These are phyloP conservation scores for Cordilura impudica DNA, from an alignment of 2,888 invertebrate genomes.

Conservation along the genomic window DNA sequence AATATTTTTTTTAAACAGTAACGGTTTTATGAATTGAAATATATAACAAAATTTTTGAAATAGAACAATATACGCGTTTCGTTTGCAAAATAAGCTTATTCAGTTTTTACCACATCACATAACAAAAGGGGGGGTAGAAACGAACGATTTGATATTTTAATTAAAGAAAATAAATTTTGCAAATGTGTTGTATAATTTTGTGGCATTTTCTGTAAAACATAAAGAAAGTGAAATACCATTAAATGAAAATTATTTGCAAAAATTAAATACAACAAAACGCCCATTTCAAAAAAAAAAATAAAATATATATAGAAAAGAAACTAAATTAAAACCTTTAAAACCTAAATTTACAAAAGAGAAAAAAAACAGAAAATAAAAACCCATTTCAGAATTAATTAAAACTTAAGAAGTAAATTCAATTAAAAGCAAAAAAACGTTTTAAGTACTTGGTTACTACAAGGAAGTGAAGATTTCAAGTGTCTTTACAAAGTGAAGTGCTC, in stretches of 20 bases:
- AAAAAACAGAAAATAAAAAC: conserved; percentile 33
- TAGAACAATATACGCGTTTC: conserved; percentile 33
- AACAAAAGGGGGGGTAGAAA: conserved; percentile 40
- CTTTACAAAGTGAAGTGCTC: conserved; percentile 27
- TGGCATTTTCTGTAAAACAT: conserved; percentile 59
- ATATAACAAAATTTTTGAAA: conserved; percentile 3
- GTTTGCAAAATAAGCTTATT: conserved; percentile 65
- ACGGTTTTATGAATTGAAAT: conserved; percentile 31
- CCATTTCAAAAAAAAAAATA: conserved; percentile 25
- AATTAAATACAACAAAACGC: conserved; percentile 23
- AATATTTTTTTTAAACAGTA: conserved; percentile 25
- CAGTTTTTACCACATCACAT: conserved; percentile 51
- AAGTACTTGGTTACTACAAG: conserved; percentile 24
- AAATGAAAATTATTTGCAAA: conserved; percentile 37
- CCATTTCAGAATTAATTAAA: conserved; percentile 15
- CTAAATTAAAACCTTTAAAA: conserved; percentile 46
- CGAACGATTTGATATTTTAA: conserved; percentile 65
- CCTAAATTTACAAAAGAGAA: conserved; percentile 4
- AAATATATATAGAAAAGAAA: conserved; percentile 31
- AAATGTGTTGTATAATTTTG: conserved; percentile 52
- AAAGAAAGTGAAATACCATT: conserved; percentile 52
- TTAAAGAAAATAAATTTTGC: conserved; percentile 50
- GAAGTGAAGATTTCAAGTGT: conserved; percentile 32
- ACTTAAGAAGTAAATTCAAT: neutral
- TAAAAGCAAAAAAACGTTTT: neutral